phyloP scores from a whole-genome alignment of 2,888 invertebrate species.

The Synanthedon formicaeformis region DNA sequence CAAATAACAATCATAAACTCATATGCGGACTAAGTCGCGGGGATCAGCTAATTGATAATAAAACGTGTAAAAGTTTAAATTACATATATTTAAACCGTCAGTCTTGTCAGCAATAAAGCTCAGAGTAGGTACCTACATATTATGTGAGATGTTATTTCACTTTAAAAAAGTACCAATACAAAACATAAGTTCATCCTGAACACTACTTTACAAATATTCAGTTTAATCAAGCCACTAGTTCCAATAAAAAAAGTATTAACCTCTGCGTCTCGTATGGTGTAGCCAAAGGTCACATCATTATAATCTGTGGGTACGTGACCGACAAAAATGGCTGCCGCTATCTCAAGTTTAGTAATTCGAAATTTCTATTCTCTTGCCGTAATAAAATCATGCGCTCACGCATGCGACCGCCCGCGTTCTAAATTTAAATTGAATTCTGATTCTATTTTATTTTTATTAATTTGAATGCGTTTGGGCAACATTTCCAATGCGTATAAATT shows the following conservation, averaged over 20 bases:
- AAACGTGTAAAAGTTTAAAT: too few species aligned
- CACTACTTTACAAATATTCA: conserved; percentile 16
- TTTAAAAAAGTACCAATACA: too few species aligned
- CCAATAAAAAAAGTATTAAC: conserved; percentile 53
- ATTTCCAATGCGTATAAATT: too few species aligned
- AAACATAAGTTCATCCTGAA: conserved; percentile 6
- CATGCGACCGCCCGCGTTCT: conserved; percentile 28
- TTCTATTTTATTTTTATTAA: too few species aligned
- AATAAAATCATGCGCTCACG: conserved; percentile 58
- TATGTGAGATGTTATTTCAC: too few species aligned
- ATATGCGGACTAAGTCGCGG: too few species aligned
- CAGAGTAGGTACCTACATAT: too few species aligned
- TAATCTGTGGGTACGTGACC: conserved; percentile 60
- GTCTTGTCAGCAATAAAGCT: too few species aligned
- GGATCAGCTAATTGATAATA: too few species aligned
- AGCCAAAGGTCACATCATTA: conserved; percentile 62
- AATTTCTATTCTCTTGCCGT: conserved; percentile 63
- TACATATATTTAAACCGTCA: too few species aligned
- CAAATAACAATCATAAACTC: too few species aligned
- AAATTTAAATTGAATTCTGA: conserved; percentile 15
- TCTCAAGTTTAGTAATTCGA: conserved; percentile 43
- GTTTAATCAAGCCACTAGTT: conserved; percentile 45
- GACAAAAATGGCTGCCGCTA: conserved; percentile 39
- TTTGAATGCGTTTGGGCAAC: too few species aligned
- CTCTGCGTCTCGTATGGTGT: conserved; percentile 47